Base-by-base conservation (phyloP, 2,888 invertebrate genomes). In the Xanthorhoe spadicearia region DNA sequence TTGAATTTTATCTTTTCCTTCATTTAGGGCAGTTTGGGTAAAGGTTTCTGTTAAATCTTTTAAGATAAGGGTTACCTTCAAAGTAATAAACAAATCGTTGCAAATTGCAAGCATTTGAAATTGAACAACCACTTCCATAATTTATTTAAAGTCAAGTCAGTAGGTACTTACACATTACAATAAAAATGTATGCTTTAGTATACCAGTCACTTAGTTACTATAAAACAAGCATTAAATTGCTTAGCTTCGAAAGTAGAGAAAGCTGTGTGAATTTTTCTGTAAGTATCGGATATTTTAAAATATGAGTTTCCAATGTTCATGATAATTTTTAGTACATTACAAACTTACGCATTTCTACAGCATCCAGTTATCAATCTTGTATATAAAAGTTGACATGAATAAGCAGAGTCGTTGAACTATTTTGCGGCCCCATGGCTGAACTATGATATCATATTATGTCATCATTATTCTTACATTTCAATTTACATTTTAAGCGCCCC, bases 391-490 rank as follows among this genome's bases (percentile, higher is more conserved):
- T 32, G 60, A 60, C 18, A 50, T 59, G 17, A n/a, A 54, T 5
- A 10, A 56, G n/a, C n/a, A n/a, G 52, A 56, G 63, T 62, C 67
- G 67, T 56, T 67, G 67, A 67, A 67, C 63, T 60, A 63, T 60
- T 61, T 62, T 46, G 46, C n/a, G 58, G 54, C 54, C 66, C 59
- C 54, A n/a, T 23, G 23, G 23, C 23, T 32, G 59, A 59, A 15
- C 43, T 46, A n/a, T 59, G 51, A 49, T 58, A 50, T 46, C 43
- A 54, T 18, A 59, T 66, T 66, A 63, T 63, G 62, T 60, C 66
- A 63, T 52, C 59, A 51, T 59, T 60, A 38, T 59, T 53, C 13
- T 53, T 56, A 61, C 13, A 15, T 38, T 38, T 32, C 17, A 28
- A 61, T 66, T 49, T 62, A 59, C 58, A 60, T 62, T 54, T 59